Percentiles rank a stretch among this genome's conserved stretches.
Conservation (phyloP, 2,888 invertebrate genomes). For the Crossocerus cetratus region DNA sequence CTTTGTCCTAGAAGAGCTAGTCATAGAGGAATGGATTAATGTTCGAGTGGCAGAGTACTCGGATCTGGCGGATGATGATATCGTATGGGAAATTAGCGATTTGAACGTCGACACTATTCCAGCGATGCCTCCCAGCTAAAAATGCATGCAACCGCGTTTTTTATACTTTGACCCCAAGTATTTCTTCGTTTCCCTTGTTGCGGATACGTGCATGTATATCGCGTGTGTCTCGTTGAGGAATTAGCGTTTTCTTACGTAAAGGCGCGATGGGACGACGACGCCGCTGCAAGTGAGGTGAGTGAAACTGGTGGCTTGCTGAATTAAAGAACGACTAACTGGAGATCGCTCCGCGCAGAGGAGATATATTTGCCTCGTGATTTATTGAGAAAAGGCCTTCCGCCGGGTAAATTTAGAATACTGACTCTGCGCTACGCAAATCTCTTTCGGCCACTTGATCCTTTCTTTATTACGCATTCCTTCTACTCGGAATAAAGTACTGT, state of each 20-base stretch:
- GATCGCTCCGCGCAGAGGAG: not conserved
- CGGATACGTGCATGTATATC: conserved; percentile 23
- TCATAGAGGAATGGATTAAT: too few relatives aligned
- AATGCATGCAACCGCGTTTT: not conserved
- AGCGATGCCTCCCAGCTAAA: not conserved
- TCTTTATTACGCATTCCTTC: too few relatives aligned
- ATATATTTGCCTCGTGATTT: not conserved
- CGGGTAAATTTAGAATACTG: too few relatives aligned
- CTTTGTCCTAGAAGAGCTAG: too few relatives aligned
- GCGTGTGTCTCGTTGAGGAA: not conserved
- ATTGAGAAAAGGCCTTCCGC: too few relatives aligned
- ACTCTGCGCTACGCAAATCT: too few relatives aligned
- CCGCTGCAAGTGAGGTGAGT: not conserved
- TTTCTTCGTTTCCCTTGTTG: not conserved
- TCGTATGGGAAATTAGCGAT: not conserved
- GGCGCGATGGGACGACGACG: not conserved
- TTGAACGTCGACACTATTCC: not conserved
- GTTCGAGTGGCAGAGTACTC: too few relatives aligned
- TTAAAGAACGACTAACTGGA: not conserved
- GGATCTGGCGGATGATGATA: too few relatives aligned
- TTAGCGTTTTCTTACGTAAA: conserved; percentile 35
- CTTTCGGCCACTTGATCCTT: too few relatives aligned
- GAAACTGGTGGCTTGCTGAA: not conserved
- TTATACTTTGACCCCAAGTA: not conserved
- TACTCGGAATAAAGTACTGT: too few relatives aligned